Conservation (phyloP, 35 echinoderm and acorn worm species). For the Apostichopus californicus region DNA sequence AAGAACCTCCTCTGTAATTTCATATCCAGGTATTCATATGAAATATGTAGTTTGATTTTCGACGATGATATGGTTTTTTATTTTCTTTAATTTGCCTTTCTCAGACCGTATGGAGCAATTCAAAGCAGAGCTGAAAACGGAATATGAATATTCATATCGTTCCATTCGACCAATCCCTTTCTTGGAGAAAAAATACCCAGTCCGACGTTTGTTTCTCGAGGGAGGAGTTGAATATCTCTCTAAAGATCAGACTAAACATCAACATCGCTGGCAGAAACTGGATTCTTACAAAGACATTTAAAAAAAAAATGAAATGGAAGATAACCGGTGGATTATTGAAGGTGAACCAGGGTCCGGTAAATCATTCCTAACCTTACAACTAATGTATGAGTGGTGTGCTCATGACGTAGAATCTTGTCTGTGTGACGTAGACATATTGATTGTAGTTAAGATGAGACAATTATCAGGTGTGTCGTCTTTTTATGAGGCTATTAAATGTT, state of each 20-base stretch:
- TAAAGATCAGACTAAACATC: background rate
- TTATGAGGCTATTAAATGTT: background rate
- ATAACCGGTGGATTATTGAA: background rate
- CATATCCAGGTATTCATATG: too few relatives aligned
- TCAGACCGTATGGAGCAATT: background rate
- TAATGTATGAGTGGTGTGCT: background rate
- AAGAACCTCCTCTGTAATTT: too few relatives aligned
- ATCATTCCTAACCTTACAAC: background rate
- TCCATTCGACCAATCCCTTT: background rate
- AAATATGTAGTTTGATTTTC: too few relatives aligned
- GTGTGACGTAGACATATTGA: background rate
- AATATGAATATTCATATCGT: background rate
- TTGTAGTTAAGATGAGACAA: background rate
- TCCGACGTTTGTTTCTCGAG: background rate
- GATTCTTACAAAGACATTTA: background rate
- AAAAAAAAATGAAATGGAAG: background rate
- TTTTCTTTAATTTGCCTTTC: background rate
- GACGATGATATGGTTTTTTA: background rate
- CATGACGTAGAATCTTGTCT: background rate
- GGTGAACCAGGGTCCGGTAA: background rate
- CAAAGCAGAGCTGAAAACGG: background rate
- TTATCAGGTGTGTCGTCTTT: background rate
- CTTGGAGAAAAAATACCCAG: background rate
- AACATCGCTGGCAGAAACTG: background rate
- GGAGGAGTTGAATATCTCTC: background rate